Evolutionary conservation across 2,888 invertebrate species (phyloP), one percentile per base, ranked within the genome.

Genomic region (Pyrrhia umbra): DNA sequence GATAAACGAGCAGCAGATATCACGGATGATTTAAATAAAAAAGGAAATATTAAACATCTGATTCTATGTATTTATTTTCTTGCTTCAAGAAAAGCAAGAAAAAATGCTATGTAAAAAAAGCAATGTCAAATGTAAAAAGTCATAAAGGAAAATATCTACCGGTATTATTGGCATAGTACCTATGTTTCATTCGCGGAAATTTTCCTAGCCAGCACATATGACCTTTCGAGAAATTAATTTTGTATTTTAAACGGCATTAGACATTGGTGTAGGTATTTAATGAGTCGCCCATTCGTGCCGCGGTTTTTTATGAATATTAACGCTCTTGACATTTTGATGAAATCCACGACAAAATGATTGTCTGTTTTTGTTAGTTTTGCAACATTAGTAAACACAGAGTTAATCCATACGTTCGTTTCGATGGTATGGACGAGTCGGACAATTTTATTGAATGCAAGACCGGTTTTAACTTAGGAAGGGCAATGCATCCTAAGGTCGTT

Each of bases 151-250:
- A 10, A 42, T 13, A 52, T 40, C 13, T 40, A n/a, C n/a, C n/a
- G 55, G 15, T 68, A 20, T 21, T 37, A 55, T 51, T 54, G 16
- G 43, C 16, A 27, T n/a, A n/a, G n/a, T n/a, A 18, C 13, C 15
- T 57, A 13, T 25, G 40, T 55, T 59, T 27, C 16, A 50, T 57
- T 68, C 25, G 54, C 59, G 62, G 64, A 80, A 81, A 78, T 73
- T 80, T 83, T 83, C 79, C 80, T 80, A 64, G 56, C 51, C 49
- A 51, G 50, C 42, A 52, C 50, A 20, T 63, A 57, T 85, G 82
- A 83, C 85, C 84, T 85, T 85, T 85, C 13, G 42, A 52, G 63
- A 72, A 78, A 84, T 81, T 84, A 85, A 80, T 78, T 71, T 78
- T 68, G 39, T 61, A 75, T 75, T 79, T 74, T 76, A 72, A 77